Evolutionary conservation across 2,113 vertebrate species (phyloP), one percentile per base, ranked within the genome.

Genomic region (Egretta garzetta): DNA sequence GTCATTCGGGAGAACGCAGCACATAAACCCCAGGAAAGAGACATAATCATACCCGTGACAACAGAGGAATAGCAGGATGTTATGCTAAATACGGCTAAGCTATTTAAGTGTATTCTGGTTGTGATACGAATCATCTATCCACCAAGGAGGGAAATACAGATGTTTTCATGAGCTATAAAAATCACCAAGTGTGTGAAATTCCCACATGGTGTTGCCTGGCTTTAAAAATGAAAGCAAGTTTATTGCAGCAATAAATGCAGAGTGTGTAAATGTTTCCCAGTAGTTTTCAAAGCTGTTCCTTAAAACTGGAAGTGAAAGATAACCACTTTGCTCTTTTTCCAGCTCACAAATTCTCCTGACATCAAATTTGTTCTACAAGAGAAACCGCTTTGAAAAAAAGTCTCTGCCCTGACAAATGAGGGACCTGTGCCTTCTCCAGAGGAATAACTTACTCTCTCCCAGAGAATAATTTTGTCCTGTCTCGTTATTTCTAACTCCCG

Each of bases 151-250:
- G 70, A 82, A 87, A 52, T 59, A 26, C 2, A 72, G 66, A 79
- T 75, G 70, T 85, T 84, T 95, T 66, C 33, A 16, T 32, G 70
- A 91, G 68, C 87, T 81, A 19, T 80, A 33, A 81, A 87, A 84
- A 43, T 13, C 27, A 58, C n/a, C 43, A 52, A 64, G 43, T 32
- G 27, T 23, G 35, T 88, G 71, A 64, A 91, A 90, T 88, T 88
- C 81, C 85, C 87, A 62, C 5, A 0, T 24, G 56, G 33, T 30
- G 66, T 43, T 80, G 56, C 62, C 76, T 64, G 27, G 15, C 73
- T 88, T 87, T 86, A 85, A 94, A 95, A 95, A 75, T 27, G 39
- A 89, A 89, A 91, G 28, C 2, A 6, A 8, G 32, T 93, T 94
- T 82, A 68, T 94, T 94, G 37, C 49, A 91, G 80, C 77, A 72